phyloP scores from a whole-genome alignment of 2,888 invertebrate genomes.

The Exocentrus adspersus region DNA sequence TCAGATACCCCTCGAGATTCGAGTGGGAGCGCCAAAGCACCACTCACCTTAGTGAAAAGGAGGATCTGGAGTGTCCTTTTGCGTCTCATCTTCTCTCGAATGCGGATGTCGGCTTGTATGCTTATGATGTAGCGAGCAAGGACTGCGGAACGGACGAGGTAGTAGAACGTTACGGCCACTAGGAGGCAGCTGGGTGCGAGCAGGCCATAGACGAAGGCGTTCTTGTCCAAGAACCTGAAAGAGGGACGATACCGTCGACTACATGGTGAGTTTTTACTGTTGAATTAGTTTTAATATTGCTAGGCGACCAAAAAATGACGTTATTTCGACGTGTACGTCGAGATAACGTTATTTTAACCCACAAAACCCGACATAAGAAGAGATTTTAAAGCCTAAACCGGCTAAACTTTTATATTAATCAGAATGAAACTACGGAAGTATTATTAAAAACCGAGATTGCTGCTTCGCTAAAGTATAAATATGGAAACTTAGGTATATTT shows the following conservation, averaged over 20 bases:
- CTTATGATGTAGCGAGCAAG: conserved; percentile 70
- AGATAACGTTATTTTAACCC: too few relatives aligned
- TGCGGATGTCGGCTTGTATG: conserved; percentile 69
- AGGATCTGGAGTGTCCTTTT: conserved; percentile 69
- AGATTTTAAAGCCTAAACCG: neutral
- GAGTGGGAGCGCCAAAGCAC: conserved; percentile 32
- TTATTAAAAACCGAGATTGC: neutral
- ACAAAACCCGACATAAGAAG: neutral
- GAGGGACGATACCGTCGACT: too few relatives aligned
- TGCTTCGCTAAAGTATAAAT: neutral
- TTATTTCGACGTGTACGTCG: too few relatives aligned
- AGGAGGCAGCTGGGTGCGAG: conserved; percentile 59
- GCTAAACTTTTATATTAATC: conserved; percentile 10
- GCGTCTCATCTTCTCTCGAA: conserved; percentile 70
- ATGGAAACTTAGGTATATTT: neutral
- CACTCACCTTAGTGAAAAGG: conserved; percentile 68
- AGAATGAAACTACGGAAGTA: neutral
- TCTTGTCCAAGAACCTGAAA: conserved; percentile 67
- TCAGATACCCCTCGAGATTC: neutral
- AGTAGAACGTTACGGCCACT: conserved; percentile 50
- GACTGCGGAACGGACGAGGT: conserved; percentile 64
- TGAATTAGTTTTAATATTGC: too few relatives aligned
- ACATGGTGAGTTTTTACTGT: too few relatives aligned
- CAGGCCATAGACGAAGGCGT: conserved; percentile 66
- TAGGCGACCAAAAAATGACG: too few relatives aligned